phyloP scores from a whole-genome alignment of 2,888 invertebrate genomes.

The Odontomyia ornata region DNA sequence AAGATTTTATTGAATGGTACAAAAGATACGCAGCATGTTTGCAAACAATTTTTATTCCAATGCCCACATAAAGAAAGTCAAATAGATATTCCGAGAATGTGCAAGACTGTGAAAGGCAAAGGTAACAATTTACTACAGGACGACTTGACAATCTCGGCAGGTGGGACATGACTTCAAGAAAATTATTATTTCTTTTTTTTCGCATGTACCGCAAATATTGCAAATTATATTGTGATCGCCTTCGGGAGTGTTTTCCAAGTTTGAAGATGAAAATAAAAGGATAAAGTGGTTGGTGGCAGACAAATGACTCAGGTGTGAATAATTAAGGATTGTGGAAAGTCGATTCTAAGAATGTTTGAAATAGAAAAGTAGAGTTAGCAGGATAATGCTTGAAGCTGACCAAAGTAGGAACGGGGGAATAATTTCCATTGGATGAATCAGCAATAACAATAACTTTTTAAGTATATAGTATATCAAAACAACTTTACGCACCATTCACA shows the following conservation, averaged over 20 bases:
- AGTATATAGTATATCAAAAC: no score
- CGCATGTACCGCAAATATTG: neutral
- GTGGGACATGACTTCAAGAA: constrained; percentile 12
- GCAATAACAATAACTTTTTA: no score
- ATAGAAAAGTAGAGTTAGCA: no score
- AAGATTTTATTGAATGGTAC: constrained; percentile 4
- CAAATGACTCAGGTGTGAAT: neutral
- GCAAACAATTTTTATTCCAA: constrained; percentile 31
- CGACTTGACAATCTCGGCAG: constrained; percentile 27
- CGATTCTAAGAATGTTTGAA: no score
- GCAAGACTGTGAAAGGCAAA: neutral
- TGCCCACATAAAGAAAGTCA: constrained; percentile 23
- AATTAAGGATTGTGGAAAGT: neutral
- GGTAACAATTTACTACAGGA: constrained; percentile 21
- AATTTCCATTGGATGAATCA: no score
- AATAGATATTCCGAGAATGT: constrained; percentile 17
- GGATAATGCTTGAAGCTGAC: no score
- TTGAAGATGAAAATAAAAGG: neutral
- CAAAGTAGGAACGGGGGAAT: no score
- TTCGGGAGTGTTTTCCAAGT: neutral
- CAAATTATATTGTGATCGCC: neutral
- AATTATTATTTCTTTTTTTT: neutral
- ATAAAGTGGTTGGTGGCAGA: neutral
- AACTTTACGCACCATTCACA: no score
- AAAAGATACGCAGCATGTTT: constrained; percentile 37